These are phyloP conservation scores for Orthosia gracilis DNA, from an alignment of 2,888 invertebrate genomes.

Conservation along the genomic window DNA sequence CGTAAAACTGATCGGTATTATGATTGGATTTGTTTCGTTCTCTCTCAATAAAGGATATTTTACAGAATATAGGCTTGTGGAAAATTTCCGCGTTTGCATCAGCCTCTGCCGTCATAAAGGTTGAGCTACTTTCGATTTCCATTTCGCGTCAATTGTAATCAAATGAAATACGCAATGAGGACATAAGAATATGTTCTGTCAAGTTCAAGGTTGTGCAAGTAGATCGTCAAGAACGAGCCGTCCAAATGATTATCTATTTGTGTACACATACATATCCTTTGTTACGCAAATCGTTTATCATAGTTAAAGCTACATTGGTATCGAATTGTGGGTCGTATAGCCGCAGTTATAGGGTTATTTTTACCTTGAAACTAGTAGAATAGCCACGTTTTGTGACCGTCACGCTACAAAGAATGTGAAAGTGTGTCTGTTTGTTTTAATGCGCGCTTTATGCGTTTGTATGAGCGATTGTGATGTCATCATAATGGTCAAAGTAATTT, in stretches of 20 bases:
- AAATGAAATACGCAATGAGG: conserved; percentile 16
- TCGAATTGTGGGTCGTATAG: conserved; percentile 38
- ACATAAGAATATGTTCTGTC: conserved; percentile 31
- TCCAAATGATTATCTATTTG: conserved; percentile 52
- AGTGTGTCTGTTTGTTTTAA: conserved; percentile 75
- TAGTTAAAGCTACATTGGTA: conserved; percentile 17
- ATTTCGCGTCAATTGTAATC: conserved; percentile 11
- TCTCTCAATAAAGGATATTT: conserved; percentile 10
- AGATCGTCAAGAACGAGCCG: conserved; percentile 23
- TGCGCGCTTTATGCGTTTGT: conserved; percentile 49
- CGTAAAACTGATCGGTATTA: conserved; percentile 21
- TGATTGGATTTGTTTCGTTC: conserved; percentile 7
- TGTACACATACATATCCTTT: conserved; percentile 58
- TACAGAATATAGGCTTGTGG: conserved; percentile 25
- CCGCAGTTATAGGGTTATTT: conserved; percentile 28
- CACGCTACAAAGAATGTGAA: conserved; percentile 83
- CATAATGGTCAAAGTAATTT: conserved; percentile 38
- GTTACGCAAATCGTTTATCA: conserved; percentile 57
- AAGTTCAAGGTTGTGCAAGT: conserved; percentile 65
- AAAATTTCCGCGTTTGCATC: conserved; percentile 45
- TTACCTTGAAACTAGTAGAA: conserved; percentile 54
- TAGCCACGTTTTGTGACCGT: conserved; percentile 73
- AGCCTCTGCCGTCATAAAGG: conserved; percentile 20
- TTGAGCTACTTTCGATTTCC: conserved; percentile 38
- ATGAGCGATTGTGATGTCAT: conserved; percentile 42